A percentile compares a stretch with the other conserved stretches of the same genome.
Conservation (phyloP, 1,140 invertebrate genomes). For the Eumeta japonica region DNA sequence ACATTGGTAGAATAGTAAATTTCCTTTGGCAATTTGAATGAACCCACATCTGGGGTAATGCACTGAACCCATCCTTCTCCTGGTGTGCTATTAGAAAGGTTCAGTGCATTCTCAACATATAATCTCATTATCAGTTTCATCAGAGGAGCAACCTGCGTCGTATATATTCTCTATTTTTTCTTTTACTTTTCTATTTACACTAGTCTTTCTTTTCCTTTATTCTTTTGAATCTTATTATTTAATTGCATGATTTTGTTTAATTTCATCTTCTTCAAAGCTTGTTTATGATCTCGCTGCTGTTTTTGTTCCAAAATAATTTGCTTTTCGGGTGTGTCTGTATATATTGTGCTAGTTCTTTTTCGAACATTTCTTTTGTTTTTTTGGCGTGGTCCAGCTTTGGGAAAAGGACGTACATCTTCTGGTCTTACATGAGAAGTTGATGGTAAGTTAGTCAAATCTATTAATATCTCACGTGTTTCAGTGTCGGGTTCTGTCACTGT, state of each 20-base stretch:
- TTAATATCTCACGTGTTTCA: too few species aligned
- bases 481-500: too few species aligned
- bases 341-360: neutral
- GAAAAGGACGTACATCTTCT: neutral
- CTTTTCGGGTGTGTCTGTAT: too few species aligned
- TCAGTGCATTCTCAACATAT: neutral
- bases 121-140: neutral
- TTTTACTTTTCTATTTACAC: neutral
- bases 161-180: too few species aligned
- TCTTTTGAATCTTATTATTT: neutral
- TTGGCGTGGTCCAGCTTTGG: neutral
- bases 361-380: neutral
- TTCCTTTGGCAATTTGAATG: neutral
- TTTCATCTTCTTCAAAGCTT: neutral
- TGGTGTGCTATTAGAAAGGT: neutral
- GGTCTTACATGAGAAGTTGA: neutral
- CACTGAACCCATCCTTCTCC: conserved; percentile 2
- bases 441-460: too few species aligned
- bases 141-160: too few species aligned
- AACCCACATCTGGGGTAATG: neutral
- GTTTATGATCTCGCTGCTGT: neutral
- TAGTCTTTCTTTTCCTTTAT: neutral
- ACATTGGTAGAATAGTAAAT: too few species aligned
- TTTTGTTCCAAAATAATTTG: neutral
- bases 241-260: neutral